Base-by-base conservation (phyloP, 2,888 invertebrate species). In the Pristionchus fissidentatus region DNA sequence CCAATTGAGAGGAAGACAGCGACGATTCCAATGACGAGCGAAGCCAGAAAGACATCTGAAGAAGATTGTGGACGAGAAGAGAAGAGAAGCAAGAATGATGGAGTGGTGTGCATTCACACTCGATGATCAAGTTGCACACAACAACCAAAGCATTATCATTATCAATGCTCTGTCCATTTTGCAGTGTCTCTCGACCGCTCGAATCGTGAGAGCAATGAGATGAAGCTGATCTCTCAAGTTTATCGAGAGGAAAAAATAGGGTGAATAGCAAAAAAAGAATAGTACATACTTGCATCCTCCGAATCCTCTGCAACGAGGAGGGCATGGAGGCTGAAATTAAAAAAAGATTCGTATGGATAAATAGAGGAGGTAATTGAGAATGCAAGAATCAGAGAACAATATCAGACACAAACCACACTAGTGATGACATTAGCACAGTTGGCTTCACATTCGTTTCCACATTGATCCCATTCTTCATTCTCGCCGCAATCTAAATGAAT, bases 221-320 rank as follows among this genome's bases (percentile, higher is more conserved):
- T n/a, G n/a, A n/a, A n/a, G n/a, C n/a, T n/a, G n/a, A n/a, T 55
- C 7, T 7, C 55, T 55, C 55, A 52, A 19, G 52, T 22, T 52
- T 57, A 29, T n/a, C n/a, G n/a, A n/a, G n/a, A n/a, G n/a, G n/a
- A n/a, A n/a, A n/a, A n/a, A 57, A 2, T 3, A 57, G 22, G 57
- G 29, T n/a, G 55, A 2, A 57, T 1, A 26, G 57, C 10, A 57
- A 2, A 26, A 29, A 10, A 57, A n/a, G n/a, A n/a, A n/a, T 26
- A 29, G 15, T 13, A 60, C 70, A 41, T 1, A 43, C 70, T 41
- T 70, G 70, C 70, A 70, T 70, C 70, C 70, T 2, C 70, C 70
- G 1, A 7, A 26, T 43, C 70, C 70, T 8, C 43, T 22, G 8
- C 70, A 70, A 7, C n/a, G n/a, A 41, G 41, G 70, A 41, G 70